A percentile compares a stretch with the other conserved stretches of the same genome.
Evolutionary conservation across 2,797 vertebrate genomes (phyloP).

Genomic region (Coreius guichenoti): DNA sequence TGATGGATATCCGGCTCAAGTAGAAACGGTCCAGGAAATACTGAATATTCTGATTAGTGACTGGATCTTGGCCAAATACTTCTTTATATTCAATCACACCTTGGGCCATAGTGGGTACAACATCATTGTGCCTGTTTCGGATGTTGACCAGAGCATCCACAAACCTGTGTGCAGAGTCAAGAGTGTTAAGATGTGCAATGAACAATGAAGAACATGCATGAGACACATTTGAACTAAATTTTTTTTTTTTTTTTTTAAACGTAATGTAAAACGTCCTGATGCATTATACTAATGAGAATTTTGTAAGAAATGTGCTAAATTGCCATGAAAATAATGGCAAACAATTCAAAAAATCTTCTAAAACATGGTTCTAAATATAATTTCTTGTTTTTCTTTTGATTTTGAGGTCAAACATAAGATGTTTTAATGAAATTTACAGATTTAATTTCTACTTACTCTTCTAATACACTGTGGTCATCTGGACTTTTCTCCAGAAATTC

Average conservation of each 20-base stretch:
- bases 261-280: not conserved
- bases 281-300: too few relatives aligned
- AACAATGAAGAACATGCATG: not conserved
- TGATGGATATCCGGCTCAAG: conserved; percentile 96
- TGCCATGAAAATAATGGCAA: not conserved
- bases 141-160: conserved; percentile 88
- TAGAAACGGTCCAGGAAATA: conserved; percentile 97
- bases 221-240: not conserved
- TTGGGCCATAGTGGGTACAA: conserved; percentile 95
- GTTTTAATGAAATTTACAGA: not conserved
- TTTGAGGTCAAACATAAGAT: not conserved
- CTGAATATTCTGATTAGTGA: conserved; percentile 95
- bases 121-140: conserved; percentile 95
- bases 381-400: not conserved
- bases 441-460: conserved; percentile 81
- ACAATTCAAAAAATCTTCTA: not conserved
- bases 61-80: conserved; percentile 84
- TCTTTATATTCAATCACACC: conserved; percentile 95
- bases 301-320: not conserved
- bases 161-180: conserved; percentile 77
- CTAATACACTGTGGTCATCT: conserved; percentile 84
- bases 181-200: not conserved
- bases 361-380: not conserved
- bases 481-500: conserved; percentile 89
- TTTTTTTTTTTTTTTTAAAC: too few relatives aligned